A percentile compares a stretch with the other conserved stretches of the same genome.
Evolutionary conservation across 2,888 invertebrate genomes (phyloP).

Genomic region (Tenthredo distinguenda): DNA sequence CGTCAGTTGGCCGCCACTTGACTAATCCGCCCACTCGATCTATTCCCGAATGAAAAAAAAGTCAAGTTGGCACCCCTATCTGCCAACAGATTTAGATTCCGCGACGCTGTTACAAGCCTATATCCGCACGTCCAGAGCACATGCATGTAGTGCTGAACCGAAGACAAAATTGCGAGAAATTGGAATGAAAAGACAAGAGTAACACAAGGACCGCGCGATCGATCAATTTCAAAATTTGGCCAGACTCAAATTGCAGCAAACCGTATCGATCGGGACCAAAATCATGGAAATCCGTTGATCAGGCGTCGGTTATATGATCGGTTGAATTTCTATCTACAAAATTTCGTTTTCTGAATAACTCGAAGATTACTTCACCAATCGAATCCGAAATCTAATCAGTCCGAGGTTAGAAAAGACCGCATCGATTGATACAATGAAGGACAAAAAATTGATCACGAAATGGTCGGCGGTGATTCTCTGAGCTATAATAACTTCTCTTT

Average conservation of each 20-base stretch:
- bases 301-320: too few relatives aligned
- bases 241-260: not conserved
- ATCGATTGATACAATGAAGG: too few relatives aligned
- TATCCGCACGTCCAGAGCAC: slow-evolving; percentile 53
- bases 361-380: too few relatives aligned
- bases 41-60: slow-evolving; percentile 61
- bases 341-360: too few relatives aligned
- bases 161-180: not conserved
- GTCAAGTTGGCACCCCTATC: slow-evolving; percentile 61
- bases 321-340: too few relatives aligned
- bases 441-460: too few relatives aligned
- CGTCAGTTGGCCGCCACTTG: not conserved
- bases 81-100: slow-evolving; percentile 62
- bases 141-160: not conserved
- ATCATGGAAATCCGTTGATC: too few relatives aligned
- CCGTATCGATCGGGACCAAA: not conserved
- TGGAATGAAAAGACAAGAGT: not conserved
- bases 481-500: too few relatives aligned
- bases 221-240: not conserved
- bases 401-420: too few relatives aligned
- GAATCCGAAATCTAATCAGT: too few relatives aligned
- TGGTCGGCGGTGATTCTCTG: too few relatives aligned
- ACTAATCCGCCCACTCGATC: slow-evolving; percentile 53
- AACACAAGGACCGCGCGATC: not conserved
- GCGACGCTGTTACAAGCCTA: slow-evolving; percentile 53